phyloP scores from a whole-genome alignment of 2,113 vertebrate genomes.

The Pedionomus torquatus region DNA sequence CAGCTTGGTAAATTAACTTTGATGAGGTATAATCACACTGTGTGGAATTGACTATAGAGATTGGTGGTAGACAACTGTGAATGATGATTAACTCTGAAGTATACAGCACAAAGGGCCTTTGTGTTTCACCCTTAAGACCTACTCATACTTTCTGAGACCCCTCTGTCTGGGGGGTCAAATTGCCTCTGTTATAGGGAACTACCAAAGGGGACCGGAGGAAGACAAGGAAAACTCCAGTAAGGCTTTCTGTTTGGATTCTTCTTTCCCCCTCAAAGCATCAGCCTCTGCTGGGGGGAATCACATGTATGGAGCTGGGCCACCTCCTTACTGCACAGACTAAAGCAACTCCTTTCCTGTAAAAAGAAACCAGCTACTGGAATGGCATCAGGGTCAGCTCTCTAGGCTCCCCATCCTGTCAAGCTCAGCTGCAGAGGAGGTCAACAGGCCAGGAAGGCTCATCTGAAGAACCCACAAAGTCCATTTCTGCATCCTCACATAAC shows the following conservation, averaged over 20 bases:
- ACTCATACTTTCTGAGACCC: not conserved
- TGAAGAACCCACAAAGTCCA: not conserved
- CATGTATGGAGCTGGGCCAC: not conserved
- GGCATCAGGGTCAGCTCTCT: not conserved
- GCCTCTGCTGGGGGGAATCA: not conserved
- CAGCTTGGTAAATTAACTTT: constrained; percentile 20
- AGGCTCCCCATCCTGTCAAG: accelerated
- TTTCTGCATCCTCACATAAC: not conserved
- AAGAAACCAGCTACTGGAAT: not conserved
- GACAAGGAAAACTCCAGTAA: not conserved
- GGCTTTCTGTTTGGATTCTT: not conserved
- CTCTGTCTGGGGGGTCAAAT: not conserved
- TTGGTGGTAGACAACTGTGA: not conserved
- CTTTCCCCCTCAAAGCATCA: not conserved
- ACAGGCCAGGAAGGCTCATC: not conserved
- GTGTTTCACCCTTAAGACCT: not conserved
- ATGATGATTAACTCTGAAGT: not conserved
- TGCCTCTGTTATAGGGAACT: not conserved
- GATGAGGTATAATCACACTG: not conserved
- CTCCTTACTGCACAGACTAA: not conserved
- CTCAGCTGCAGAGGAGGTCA: not conserved
- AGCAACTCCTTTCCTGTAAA: not conserved
- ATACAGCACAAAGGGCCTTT: not conserved
- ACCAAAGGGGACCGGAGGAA: not conserved
- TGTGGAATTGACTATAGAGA: not conserved